These are phyloP conservation scores for Hydraecia micacea DNA, from an alignment of 2,888 invertebrate genomes.

Conservation along the genomic window DNA sequence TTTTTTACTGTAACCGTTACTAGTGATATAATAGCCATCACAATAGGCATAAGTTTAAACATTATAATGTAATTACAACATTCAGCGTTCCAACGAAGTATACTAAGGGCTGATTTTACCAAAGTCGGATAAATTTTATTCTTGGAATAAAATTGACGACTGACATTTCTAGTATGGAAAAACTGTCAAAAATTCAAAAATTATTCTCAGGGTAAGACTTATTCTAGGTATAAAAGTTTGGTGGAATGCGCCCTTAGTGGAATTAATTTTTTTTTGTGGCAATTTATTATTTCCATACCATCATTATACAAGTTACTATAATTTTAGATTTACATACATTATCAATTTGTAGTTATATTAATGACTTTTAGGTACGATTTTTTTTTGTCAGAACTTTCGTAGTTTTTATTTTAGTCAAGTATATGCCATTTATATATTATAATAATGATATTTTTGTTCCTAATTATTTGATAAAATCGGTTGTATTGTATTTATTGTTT, in stretches of 20 bases:
- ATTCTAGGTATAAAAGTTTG: too few species aligned
- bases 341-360: conserved; percentile 3
- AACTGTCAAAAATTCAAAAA: too few species aligned
- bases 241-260: too few species aligned
- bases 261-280: conserved; percentile 23
- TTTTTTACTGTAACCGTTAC: neutral
- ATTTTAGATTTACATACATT: conserved; percentile 13
- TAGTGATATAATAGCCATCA: neutral
- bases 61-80: neutral
- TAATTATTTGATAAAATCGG: conserved; percentile 4
- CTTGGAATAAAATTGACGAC: too few species aligned
- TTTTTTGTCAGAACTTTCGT: neutral
- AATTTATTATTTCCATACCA: neutral
- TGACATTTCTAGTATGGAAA: too few species aligned
- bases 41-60: conserved; percentile 1
- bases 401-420: conserved; percentile 30
- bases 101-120: too few species aligned
- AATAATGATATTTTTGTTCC: neutral
- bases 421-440: conserved; percentile 34
- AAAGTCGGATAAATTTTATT: too few species aligned
- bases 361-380: neutral
- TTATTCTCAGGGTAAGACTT: too few species aligned
- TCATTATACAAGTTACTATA: neutral
- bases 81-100: conserved; percentile 17
- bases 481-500: conserved; percentile 20